Evolutionary conservation across 2,113 vertebrate species (phyloP).

Genomic region (Chlorodrepanis virens): DNA sequence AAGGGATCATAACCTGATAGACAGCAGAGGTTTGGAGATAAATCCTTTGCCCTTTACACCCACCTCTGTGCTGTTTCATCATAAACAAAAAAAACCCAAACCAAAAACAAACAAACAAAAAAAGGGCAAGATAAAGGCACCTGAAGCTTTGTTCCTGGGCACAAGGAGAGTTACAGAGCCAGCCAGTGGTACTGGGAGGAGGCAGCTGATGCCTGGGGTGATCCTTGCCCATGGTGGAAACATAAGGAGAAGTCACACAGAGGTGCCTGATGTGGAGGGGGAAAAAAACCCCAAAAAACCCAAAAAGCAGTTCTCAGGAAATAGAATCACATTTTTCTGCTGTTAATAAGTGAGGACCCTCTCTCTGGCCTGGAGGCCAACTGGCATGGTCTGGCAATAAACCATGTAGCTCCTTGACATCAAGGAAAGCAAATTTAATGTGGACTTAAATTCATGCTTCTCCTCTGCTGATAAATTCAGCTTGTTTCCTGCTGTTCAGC

Average conservation of each 20-base stretch:
- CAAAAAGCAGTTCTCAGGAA: background rate
- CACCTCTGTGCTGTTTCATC: background rate
- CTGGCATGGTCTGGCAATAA: background rate
- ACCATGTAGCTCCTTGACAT: background rate
- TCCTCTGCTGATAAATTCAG: constrained; percentile 18
- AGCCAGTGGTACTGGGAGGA: background rate
- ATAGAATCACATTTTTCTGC: background rate
- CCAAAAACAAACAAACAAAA: background rate
- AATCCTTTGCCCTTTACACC: background rate
- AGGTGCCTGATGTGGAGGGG: background rate
- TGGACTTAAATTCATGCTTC: background rate
- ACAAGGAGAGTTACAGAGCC: background rate
- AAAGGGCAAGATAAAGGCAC: background rate
- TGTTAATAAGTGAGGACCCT: background rate
- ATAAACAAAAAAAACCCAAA: background rate
- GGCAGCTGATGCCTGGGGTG: background rate
- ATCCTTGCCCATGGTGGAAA: background rate
- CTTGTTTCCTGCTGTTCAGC: constrained; percentile 14
- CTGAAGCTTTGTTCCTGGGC: background rate
- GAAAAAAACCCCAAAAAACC: background rate
- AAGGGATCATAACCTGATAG: background rate
- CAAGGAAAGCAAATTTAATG: constrained; percentile 15
- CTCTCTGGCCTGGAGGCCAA: background rate
- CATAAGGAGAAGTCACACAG: background rate
- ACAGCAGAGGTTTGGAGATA: background rate